Evolutionary conservation across 2,888 invertebrate species (phyloP), one percentile per base, ranked within the genome.

Genomic region (Spilarctia lutea): DNA sequence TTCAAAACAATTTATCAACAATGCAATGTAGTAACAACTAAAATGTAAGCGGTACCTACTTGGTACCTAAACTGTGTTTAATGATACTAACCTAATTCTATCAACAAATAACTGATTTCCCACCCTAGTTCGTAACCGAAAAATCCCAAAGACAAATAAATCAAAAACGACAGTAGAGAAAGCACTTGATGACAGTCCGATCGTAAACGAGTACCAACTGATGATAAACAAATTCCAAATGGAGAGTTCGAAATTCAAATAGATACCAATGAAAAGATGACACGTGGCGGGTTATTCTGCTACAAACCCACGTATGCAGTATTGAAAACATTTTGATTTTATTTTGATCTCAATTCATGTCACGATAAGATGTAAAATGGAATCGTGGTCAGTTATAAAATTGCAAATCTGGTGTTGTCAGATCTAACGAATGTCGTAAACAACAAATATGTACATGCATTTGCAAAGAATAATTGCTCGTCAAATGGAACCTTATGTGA

Each of bases 191-290:
- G 93, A 92, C 94, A 93, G 91, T 87, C 90, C 92, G 85, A 87
- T 91, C 92, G 93, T 91, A 91, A 93, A 92, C 88, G 90, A 92
- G 91, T 87, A 88, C 89, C 79, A 85, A 83, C 92, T 94, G 94
- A 95, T 95, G 94, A 94, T 94, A 95, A 94, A 94, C 94, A 94
- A 94, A 95, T 94, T 94, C 91, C 85, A 84, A 87, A 90, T 92
- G 27, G 90, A 90, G 90, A 93, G 89, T 94, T 93, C 93, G 88
- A 85, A 94, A 94, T 91, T 94, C 94, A 94, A 95, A 95, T 90
- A 95, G 95, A 94, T 94, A 94, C 94, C 93, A 92, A 92, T 93
- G 94, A 94, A 94, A 92, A 89, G 90, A 88, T 87, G 93, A 88
- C 94, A 92, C 95, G 95, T 94, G 95, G 88, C 94, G 85, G 85